phyloP scores from a whole-genome alignment of 2,888 invertebrate species.

The Liopterus haemorrhoidalis region DNA sequence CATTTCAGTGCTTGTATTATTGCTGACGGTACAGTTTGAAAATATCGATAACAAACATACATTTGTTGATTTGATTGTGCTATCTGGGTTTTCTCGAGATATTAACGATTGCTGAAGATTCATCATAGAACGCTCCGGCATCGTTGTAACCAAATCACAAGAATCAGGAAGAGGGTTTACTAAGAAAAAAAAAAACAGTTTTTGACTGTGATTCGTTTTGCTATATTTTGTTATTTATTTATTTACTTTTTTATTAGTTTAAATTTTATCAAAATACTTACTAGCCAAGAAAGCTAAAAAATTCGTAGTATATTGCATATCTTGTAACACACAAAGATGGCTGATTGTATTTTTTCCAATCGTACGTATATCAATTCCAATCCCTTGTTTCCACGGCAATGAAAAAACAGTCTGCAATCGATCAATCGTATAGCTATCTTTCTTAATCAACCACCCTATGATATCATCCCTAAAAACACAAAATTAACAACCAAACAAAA shows the following conservation, averaged over 20 bases:
- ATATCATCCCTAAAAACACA: constrained; percentile 46
- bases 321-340: constrained; percentile 47
- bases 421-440: constrained; percentile 47
- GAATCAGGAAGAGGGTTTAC: constrained; percentile 45
- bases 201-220: neutral
- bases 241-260: no score
- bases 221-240: no score
- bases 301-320: constrained; percentile 50
- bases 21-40: constrained; percentile 43
- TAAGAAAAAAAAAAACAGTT: constrained; percentile 27
- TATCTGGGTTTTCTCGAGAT: constrained; percentile 35
- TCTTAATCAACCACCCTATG: constrained; percentile 49
- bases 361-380: constrained; percentile 46
- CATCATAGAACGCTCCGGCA: constrained; percentile 39
- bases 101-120: constrained; percentile 37
- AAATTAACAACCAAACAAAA: constrained; percentile 8
- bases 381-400: constrained; percentile 53
- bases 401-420: constrained; percentile 47
- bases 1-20: constrained; percentile 37
- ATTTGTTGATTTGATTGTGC: constrained; percentile 37
- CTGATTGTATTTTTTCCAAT: constrained; percentile 37
- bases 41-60: constrained; percentile 45
- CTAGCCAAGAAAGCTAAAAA: constrained; percentile 49
- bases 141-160: constrained; percentile 44
- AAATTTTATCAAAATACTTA: no score